Conservation (phyloP, 2,888 invertebrate species). For the Ectemnius lituratus region DNA sequence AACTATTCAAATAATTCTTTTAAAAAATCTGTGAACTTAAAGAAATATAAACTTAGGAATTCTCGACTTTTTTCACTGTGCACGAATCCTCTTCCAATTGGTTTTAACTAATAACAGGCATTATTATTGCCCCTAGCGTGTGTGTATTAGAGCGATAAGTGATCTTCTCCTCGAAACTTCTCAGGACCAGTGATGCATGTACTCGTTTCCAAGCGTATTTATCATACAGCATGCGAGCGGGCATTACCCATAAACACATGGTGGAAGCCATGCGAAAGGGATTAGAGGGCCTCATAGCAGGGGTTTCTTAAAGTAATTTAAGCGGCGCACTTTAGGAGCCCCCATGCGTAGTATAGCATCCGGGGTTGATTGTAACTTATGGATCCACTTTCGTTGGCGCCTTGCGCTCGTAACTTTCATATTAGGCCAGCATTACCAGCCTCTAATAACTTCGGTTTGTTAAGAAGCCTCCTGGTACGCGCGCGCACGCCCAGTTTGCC, state of each 20-base stretch:
- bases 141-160: too few relatives aligned
- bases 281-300: constrained; percentile 47
- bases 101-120: too few relatives aligned
- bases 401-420: constrained; percentile 56
- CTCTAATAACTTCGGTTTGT: constrained; percentile 58
- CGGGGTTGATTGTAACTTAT: constrained; percentile 66
- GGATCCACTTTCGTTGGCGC: constrained; percentile 55
- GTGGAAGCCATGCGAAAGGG: constrained; percentile 18
- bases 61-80: too few relatives aligned
- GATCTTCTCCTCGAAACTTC: too few relatives aligned
- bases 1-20: too few relatives aligned
- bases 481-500: too few relatives aligned
- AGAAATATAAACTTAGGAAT: too few relatives aligned
- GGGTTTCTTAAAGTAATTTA: constrained; percentile 58
- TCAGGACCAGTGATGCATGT: not conserved
- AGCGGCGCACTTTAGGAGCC: constrained; percentile 53
- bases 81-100: too few relatives aligned
- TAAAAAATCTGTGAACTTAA: too few relatives aligned
- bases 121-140: too few relatives aligned
- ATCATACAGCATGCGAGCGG: constrained; percentile 12
- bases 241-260: constrained; percentile 10
- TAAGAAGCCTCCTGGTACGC: constrained; percentile 27
- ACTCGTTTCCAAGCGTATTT: not conserved
- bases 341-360: constrained; percentile 43
- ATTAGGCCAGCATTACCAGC: constrained; percentile 57